Percentiles rank a stretch among this genome's conserved stretches.
Evolutionary conservation across 2,888 invertebrate genomes (phyloP).

Genomic region (Tachina fera): DNA sequence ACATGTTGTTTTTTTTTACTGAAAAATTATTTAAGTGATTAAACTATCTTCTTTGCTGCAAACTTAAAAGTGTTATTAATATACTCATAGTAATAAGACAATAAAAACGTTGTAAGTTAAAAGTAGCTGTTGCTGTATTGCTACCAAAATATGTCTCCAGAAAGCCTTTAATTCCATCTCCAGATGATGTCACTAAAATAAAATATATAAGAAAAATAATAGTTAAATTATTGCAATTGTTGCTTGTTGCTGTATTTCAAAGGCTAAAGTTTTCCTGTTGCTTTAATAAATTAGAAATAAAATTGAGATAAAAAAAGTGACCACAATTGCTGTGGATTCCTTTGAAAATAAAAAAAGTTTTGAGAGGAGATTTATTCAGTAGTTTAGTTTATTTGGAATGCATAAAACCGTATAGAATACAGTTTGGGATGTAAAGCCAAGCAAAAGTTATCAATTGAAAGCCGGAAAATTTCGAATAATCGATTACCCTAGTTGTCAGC

Average conservation of each 20-base stretch:
- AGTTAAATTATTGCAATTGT: constrained; percentile 30
- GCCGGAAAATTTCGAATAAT: no score
- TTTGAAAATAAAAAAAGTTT: constrained; percentile 52
- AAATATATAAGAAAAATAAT: constrained; percentile 19
- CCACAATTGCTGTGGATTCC: constrained; percentile 52
- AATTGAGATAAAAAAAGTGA: constrained; percentile 19
- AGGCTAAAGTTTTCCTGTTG: constrained; percentile 40
- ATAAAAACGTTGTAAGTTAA: constrained; percentile 13
- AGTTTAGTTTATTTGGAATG: constrained; percentile 4
- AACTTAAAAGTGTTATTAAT: constrained; percentile 1
- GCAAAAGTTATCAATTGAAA: not conserved
- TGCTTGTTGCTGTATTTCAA: constrained; percentile 6
- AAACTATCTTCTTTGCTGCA: constrained; percentile 60
- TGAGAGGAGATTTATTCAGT: constrained; percentile 48
- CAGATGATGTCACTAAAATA: constrained; percentile 81
- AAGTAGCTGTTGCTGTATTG: constrained; percentile 68
- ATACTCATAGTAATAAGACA: not conserved
- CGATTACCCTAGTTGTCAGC: no score
- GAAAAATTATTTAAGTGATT: constrained; percentile 41
- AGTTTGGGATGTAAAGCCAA: constrained; percentile 16
- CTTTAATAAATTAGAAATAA: constrained; percentile 39
- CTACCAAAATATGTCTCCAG: constrained; percentile 80
- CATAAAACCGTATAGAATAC: not conserved
- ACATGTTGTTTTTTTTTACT: constrained; percentile 21
- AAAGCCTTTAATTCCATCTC: constrained; percentile 79